A percentile compares a stretch with the other conserved stretches of the same genome.
Conservation (phyloP, 2,888 invertebrate genomes). For the Sinohyriopsis cumingii region DNA sequence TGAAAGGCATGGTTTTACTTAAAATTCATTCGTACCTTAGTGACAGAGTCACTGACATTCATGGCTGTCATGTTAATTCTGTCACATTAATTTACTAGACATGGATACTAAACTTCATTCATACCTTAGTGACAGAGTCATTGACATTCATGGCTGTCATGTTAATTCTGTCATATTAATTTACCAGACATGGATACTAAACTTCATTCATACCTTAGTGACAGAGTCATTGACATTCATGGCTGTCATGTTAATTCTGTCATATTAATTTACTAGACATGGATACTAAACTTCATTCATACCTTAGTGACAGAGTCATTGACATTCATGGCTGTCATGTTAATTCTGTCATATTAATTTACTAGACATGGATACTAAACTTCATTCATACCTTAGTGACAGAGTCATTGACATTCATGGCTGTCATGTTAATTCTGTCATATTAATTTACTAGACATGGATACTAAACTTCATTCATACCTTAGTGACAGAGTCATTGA, state of each 20-base stretch:
- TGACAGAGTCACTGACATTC: conserved; percentile 98
- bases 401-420: conserved; percentile 99
- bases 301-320: conserved; percentile 96
- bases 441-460: conserved; percentile 92
- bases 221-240: conserved; percentile 99
- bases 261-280: conserved; percentile 92
- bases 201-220: conserved; percentile 78
- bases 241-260: conserved; percentile 80
- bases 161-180: conserved; percentile 77
- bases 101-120: conserved; percentile 77
- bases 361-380: conserved; percentile 83
- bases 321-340: conserved; percentile 95
- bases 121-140: conserved; percentile 92
- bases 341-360: conserved; percentile 81
- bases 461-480: conserved; percentile 67
- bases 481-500: conserved; percentile 97
- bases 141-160: conserved; percentile 98
- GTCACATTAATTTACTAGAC: conserved; percentile 88
- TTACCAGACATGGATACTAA: conserved; percentile 88
- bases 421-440: conserved; percentile 79
- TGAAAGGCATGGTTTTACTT: no score
- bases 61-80: conserved; percentile 84
- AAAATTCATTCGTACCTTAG: conserved; percentile 76
- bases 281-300: conserved; percentile 72
- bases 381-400: conserved; percentile 82